A percentile compares a stretch with the other conserved stretches of the same genome.
phyloP scores from a whole-genome alignment of 2,113 vertebrate species.

The Tragelaphus scriptus region DNA sequence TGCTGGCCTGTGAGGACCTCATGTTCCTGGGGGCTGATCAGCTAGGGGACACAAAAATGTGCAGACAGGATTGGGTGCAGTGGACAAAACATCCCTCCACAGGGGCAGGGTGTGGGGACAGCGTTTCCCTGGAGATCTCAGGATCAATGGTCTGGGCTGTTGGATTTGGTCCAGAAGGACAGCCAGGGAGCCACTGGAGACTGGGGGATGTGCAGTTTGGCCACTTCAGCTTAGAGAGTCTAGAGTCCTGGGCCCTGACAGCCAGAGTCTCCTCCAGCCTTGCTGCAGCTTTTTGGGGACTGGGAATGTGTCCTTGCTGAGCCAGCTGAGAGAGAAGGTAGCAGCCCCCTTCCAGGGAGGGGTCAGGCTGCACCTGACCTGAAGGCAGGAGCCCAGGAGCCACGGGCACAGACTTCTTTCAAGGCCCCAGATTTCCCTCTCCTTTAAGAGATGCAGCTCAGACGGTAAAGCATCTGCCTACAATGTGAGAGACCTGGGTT shows the following conservation, averaged over 20 bases:
- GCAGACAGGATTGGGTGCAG: background rate
- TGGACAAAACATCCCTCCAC: background rate
- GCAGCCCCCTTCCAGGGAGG: background rate
- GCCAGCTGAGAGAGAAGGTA: background rate
- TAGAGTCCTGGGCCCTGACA: background rate
- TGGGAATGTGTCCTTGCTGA: background rate
- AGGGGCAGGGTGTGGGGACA: background rate
- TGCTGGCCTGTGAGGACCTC: conserved; percentile 7
- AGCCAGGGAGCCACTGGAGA: background rate
- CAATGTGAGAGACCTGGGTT: background rate
- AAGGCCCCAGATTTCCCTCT: background rate
- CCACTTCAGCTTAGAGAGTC: background rate
- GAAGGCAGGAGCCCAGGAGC: background rate
- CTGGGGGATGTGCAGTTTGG: background rate
- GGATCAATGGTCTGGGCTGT: background rate
- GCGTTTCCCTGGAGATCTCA: background rate
- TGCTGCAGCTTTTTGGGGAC: background rate
- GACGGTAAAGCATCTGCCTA: background rate
- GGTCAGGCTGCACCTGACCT: conserved; percentile 30
- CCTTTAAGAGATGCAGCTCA: background rate
- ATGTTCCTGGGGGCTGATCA: background rate
- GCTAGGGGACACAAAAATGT: background rate
- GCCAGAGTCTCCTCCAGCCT: background rate
- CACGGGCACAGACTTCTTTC: background rate
- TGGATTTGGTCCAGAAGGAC: background rate